Conservation (phyloP, 2,797 vertebrate genomes). For the Psittacula echo region DNA sequence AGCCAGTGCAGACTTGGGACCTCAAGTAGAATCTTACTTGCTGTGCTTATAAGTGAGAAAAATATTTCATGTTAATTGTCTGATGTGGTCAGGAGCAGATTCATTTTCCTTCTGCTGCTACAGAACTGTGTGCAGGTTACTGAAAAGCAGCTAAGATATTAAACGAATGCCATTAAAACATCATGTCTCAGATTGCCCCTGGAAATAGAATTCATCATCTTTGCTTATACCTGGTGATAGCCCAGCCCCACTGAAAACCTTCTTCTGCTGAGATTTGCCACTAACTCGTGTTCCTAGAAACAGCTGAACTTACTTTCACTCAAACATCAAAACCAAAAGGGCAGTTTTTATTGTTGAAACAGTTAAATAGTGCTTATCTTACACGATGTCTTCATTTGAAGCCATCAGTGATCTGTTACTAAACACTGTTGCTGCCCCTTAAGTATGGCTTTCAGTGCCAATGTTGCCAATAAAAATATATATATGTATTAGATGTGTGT, state of each 20-base stretch:
- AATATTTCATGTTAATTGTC: neutral
- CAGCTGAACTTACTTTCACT: neutral
- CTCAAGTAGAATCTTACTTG: neutral
- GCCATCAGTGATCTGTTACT: neutral
- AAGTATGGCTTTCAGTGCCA: neutral
- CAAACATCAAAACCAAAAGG: neutral
- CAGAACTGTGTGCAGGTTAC: neutral
- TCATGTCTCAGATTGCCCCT: neutral
- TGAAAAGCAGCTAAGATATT: neutral
- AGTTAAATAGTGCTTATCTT: neutral
- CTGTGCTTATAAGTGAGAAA: neutral
- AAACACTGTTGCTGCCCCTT: neutral
- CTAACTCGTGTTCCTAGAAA: neutral
- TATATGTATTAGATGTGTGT: neutral
- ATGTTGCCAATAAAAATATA: neutral
- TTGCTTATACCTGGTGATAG: neutral
- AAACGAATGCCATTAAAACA: neutral
- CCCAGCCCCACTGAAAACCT: neutral
- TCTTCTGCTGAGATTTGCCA: neutral
- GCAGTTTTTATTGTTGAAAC: neutral
- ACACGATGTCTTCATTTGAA: neutral
- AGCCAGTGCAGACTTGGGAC: neutral
- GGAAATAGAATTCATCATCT: neutral
- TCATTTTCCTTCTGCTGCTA: neutral
- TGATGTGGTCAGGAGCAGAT: neutral